Evolutionary conservation across 2,113 vertebrate species (phyloP).

Genomic region (Hydropotes inermis): DNA sequence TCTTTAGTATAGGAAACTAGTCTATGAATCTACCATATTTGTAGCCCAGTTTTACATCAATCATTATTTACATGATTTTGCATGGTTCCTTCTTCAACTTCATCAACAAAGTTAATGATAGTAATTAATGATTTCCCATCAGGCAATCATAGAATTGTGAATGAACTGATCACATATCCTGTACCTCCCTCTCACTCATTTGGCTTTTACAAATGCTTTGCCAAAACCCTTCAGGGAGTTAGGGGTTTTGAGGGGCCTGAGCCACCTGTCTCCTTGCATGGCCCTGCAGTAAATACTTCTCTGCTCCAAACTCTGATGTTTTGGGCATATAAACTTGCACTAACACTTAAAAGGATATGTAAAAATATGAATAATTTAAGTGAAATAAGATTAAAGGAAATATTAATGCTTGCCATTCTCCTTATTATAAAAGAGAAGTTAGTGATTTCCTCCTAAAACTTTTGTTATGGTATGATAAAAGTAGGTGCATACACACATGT

Average conservation of each 20-base stretch:
- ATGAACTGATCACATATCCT: not conserved
- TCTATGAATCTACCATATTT: not conserved
- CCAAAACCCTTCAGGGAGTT: not conserved
- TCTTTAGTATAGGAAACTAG: not conserved
- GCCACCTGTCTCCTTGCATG: not conserved
- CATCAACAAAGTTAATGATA: constrained; percentile 2
- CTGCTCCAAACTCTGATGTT: not conserved
- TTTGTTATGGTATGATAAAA: not conserved
- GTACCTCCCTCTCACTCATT: not conserved
- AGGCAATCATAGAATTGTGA: not conserved
- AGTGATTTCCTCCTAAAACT: not conserved
- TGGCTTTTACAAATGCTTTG: not conserved
- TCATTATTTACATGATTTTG: not conserved
- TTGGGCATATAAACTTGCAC: not conserved
- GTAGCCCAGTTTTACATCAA: not conserved
- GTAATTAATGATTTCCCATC: not conserved
- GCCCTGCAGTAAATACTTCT: not conserved
- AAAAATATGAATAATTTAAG: not conserved
- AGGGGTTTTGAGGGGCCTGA: not conserved
- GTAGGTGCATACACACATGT: not conserved
- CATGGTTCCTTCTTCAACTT: not conserved
- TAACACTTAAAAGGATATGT: not conserved
- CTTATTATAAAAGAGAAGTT: not conserved
- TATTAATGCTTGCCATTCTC: not conserved
- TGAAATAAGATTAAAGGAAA: not conserved